Evolutionary conservation across 2,888 invertebrate species (phyloP), one percentile per base, ranked within the genome.

Genomic region (Melikaiella ostensackeni): DNA sequence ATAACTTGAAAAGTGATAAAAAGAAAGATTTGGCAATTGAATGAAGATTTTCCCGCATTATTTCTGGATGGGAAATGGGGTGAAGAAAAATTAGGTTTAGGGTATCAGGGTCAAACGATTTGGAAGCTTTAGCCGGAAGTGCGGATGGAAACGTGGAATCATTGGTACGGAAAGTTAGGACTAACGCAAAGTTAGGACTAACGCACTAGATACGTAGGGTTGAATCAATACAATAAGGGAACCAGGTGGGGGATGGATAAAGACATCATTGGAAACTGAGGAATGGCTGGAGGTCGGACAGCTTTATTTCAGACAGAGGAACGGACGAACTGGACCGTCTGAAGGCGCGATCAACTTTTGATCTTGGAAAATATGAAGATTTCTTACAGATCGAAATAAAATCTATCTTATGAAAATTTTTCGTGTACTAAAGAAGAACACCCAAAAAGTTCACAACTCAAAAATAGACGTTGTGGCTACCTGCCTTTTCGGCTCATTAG

Each of bases 211-310:
- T 35, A 38, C 13, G 13, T 38, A 38, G 87, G 88, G 88, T 89
- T 90, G 89, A 90, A 90, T 90, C 90, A 90, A 90, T 90, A 90
- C 89, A 87, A 89, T 89, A 90, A 90, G 90, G 88, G 88, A 88
- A 86, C 85, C 89, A 89, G 89, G 89, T 88, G 89, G 89, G 88
- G 81, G 84, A 85, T 80, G 88, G 81, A 82, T 88, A 88, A 89
- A 89, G 88, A 84, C 80, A 81, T 81, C 80, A 81, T 81, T 82
- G 79, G 77, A 79, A 80, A 84, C 81, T 80, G 77, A 83, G 87
- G 85, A 86, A 88, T 82, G 79, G 79, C 81, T 80, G 84, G 73
- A 77, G 77, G 74, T 24, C 61, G 70, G 78, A 76, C 38, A 42
- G 38, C 62, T 16, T 66, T 63, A 76, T 38, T 42, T 19, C 75